phyloP scores from a whole-genome alignment of 2,797 vertebrate genomes.

The Crocodylus rhombifer region DNA sequence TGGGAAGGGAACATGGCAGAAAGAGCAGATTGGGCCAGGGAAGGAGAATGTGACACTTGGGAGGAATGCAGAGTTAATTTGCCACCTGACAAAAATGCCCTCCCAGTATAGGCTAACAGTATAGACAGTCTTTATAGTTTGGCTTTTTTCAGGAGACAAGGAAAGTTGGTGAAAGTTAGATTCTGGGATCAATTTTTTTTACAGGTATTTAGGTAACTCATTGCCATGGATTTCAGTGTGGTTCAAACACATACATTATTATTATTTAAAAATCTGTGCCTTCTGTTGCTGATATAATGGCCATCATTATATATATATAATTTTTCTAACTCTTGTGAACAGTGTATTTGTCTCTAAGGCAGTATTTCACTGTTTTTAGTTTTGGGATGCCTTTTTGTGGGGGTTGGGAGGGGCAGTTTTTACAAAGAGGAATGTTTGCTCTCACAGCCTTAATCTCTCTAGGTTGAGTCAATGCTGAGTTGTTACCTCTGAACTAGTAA shows the following conservation, averaged over 20 bases:
- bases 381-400: not conserved
- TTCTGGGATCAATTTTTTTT: too few species aligned
- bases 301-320: not conserved
- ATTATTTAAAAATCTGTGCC: not conserved
- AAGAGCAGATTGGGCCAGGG: too few species aligned
- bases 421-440: not conserved
- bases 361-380: not conserved
- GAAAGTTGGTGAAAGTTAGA: too few species aligned
- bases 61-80: too few species aligned
- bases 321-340: not conserved
- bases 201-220: too few species aligned
- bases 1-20: too few species aligned
- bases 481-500: not conserved
- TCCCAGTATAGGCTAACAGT: too few species aligned
- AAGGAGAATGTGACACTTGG: too few species aligned
- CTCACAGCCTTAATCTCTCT: not conserved
- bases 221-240: too few species aligned
- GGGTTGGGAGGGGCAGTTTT: not conserved
- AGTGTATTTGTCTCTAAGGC: not conserved
- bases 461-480: not conserved
- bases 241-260: not conserved
- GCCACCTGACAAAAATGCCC: too few species aligned
- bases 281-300: not conserved
- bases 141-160: too few species aligned
- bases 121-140: too few species aligned